Base-by-base conservation (phyloP, 2,113 vertebrate species). In the Takifugu flavidus region DNA sequence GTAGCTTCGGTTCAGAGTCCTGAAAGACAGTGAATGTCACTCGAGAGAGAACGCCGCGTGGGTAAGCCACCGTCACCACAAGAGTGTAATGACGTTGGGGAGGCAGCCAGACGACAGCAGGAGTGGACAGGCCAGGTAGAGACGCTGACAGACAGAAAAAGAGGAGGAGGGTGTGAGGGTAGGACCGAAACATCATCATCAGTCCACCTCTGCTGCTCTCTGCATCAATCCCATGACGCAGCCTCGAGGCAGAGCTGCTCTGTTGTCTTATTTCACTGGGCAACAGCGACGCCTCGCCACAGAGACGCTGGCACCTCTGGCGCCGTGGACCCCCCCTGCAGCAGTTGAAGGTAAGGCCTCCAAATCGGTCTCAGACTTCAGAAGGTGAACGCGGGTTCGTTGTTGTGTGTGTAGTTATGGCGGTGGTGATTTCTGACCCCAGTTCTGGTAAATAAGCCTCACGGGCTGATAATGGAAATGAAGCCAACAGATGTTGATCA, bases 331-430 rank as follows among this genome's bases (percentile, higher is more conserved):
- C 55, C 49, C 31, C 55, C n/a, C 20, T 20, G 5, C 50, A 26
- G 20, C 56, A 1, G 26, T 52, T 55, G 6, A 79, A 78, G 86
- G 86, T 88, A 86, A 86, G 72, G 56, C 54, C 56, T 53, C 11
- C 10, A 2, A 5, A 15, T n/a, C 0, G 13, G 49, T n/a, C 27
- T 13, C 3, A 27, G 12, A 5, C 0, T 14, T 26, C 34, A 49
- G 26, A 15, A 31, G 34, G 0, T 8, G 27, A 29, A 25, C 20
- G 20, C 20, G 20, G 28, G 55, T 29, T 34, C 25, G 15, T 43
- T 58, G 55, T 49, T 57, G 34, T 39, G 34, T 39, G 20, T 20
- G 20, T 20, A 20, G 20, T 39, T 20, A 10, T 11, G 8, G 34
- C 3, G 11, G 34, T 39, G 34, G 34, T 39, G 34, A 39, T 10